A percentile compares a stretch with the other conserved stretches of the same genome.
These are phyloP conservation scores for Idaea aversata DNA, from an alignment of 2,888 invertebrate genomes.

Conservation along the genomic window DNA sequence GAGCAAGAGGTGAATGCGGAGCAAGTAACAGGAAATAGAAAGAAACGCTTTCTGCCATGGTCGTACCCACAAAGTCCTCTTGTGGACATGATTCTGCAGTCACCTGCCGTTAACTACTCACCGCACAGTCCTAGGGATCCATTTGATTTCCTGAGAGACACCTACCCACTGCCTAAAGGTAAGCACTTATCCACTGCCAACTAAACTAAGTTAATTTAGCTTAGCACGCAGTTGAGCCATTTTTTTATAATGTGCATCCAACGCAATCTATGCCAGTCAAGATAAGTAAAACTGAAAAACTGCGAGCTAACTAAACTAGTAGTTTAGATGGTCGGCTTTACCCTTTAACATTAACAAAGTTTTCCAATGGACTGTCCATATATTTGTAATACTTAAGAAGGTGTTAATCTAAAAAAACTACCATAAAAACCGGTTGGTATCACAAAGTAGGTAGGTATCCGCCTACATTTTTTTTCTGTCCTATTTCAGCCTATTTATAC, in stretches of 20 bases:
- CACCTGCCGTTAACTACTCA: constrained; percentile 48
- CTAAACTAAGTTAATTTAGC: background rate
- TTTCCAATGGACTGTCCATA: too few species aligned
- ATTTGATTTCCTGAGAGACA: constrained; percentile 66
- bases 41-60: constrained; percentile 49
- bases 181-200: constrained; percentile 26
- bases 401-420: too few species aligned
- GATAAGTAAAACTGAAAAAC: background rate
- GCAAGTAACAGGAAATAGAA: constrained; percentile 21
- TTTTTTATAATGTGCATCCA: background rate
- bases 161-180: constrained; percentile 71
- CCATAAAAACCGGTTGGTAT: too few species aligned
- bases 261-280: background rate
- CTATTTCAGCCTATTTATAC: too few species aligned
- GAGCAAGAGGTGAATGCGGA: constrained; percentile 15
- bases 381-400: too few species aligned
- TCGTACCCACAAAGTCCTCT: constrained; percentile 62
- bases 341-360: too few species aligned
- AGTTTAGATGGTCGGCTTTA: too few species aligned
- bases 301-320: too few species aligned
- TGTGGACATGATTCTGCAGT: constrained; percentile 65
- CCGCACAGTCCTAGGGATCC: constrained; percentile 57
- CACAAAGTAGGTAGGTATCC: too few species aligned
- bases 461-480: too few species aligned
- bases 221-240: too few species aligned